Evolutionary conservation across 2,888 invertebrate genomes (phyloP).

Genomic region (Nomada fucata): DNA sequence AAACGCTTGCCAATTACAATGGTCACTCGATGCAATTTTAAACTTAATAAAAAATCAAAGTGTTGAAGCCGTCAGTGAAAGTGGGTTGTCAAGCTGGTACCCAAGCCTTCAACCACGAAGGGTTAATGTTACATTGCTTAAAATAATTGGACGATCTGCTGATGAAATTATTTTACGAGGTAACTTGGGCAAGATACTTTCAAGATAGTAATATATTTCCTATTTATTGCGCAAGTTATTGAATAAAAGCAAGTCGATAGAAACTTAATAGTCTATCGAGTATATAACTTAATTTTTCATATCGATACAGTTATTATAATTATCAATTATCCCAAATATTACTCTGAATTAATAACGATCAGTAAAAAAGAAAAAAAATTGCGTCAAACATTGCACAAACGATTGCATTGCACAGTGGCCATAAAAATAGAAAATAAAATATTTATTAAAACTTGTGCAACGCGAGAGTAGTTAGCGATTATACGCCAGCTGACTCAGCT

Average conservation of each 20-base stretch:
- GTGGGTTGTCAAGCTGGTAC: not conserved
- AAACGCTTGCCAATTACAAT: not conserved
- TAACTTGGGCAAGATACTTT: not conserved
- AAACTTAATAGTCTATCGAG: too few species aligned
- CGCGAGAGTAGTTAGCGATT: too few species aligned
- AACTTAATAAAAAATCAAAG: conserved; percentile 20
- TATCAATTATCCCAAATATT: too few species aligned
- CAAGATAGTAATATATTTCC: not conserved
- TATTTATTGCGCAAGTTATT: too few species aligned
- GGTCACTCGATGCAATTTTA: not conserved
- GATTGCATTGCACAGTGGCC: too few species aligned
- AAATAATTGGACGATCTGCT: conserved; percentile 25
- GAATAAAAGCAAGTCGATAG: too few species aligned
- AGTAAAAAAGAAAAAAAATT: too few species aligned
- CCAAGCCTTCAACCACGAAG: conserved; percentile 29
- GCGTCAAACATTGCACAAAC: too few species aligned
- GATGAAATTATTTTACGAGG: not conserved
- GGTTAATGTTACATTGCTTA: conserved; percentile 33
- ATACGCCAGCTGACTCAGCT: too few species aligned
- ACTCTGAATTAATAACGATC: too few species aligned
- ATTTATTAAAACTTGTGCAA: too few species aligned
- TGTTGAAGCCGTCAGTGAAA: conserved; percentile 20
- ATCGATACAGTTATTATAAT: not conserved
- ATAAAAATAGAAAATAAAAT: too few species aligned
- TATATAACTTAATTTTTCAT: not conserved